Evolutionary conservation across 1,140 invertebrate species (phyloP).

Genomic region (Camponotus vicinus): DNA sequence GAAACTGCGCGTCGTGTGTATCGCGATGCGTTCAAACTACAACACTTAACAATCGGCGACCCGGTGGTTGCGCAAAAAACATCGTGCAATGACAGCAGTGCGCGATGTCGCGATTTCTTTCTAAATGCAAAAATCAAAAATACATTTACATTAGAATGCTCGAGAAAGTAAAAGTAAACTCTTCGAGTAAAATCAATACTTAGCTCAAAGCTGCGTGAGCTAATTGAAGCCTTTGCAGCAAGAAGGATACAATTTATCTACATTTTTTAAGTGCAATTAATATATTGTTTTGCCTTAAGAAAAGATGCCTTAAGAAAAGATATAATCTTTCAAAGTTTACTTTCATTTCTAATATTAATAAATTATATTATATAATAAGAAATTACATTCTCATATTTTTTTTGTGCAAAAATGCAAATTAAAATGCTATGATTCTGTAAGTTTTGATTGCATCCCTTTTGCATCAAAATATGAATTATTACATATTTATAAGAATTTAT

Average conservation of each 20-base stretch:
- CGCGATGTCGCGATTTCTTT: slow-evolving; percentile 11
- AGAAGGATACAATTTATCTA: neutral
- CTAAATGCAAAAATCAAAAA: slow-evolving; percentile 39
- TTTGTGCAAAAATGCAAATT: no score
- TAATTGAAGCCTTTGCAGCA: slow-evolving; percentile 11
- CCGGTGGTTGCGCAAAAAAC: neutral
- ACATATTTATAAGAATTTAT: neutral
- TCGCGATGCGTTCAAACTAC: slow-evolving; percentile 37
- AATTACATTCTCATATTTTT: neutral
- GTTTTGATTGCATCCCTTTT: neutral
- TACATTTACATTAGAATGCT: neutral
- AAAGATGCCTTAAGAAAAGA: neutral
- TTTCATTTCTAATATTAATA: neutral
- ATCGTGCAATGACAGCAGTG: slow-evolving; percentile 14
- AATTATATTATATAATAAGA: neutral
- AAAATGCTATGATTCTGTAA: neutral
- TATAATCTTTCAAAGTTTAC: neutral
- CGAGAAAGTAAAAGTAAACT: slow-evolving; percentile 16
- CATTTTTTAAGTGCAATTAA: neutral
- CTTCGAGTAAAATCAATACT: slow-evolving; percentile 13
- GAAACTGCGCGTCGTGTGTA: slow-evolving; percentile 21
- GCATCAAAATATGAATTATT: neutral
- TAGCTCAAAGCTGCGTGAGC: slow-evolving; percentile 10
- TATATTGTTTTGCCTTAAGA: no score
- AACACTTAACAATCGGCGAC: slow-evolving; percentile 36